phyloP scores from a whole-genome alignment of 2,888 invertebrate genomes.

The Halocaridina rubra region DNA sequence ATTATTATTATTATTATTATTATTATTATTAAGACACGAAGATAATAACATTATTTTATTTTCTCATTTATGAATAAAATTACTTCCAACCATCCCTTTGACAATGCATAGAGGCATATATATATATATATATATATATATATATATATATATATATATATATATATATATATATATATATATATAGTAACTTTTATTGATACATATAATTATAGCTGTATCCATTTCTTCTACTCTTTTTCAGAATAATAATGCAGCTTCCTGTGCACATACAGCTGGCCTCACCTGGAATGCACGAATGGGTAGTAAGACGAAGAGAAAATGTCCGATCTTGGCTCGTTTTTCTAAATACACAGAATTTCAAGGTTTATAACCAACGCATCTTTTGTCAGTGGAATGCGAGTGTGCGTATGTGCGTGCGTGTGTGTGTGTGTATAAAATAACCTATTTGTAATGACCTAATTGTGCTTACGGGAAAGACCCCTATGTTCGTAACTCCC shows the following conservation, averaged over 20 bases:
- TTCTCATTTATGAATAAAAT: background rate
- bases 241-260: conserved; percentile 53
- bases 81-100: background rate
- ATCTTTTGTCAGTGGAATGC: no score
- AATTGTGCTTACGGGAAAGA: no score
- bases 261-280: conserved; percentile 59
- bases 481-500: no score
- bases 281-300: conserved; percentile 64
- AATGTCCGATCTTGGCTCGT: conserved; percentile 69
- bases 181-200: background rate
- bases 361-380: no score
- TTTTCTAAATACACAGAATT: conserved; percentile 69
- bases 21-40: no score
- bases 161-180: background rate
- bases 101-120: background rate
- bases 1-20: no score
- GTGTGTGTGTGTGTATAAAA: no score
- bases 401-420: no score
- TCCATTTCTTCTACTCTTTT: background rate
- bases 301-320: conserved; percentile 68
- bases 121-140: background rate
- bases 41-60: no score
- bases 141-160: background rate
- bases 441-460: no score
- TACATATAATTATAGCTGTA: background rate